Percentiles rank a stretch among this genome's conserved stretches.
These are phyloP conservation scores for Drosophila murphyi DNA, from an alignment of 1,140 invertebrate species.

Conservation along the genomic window DNA sequence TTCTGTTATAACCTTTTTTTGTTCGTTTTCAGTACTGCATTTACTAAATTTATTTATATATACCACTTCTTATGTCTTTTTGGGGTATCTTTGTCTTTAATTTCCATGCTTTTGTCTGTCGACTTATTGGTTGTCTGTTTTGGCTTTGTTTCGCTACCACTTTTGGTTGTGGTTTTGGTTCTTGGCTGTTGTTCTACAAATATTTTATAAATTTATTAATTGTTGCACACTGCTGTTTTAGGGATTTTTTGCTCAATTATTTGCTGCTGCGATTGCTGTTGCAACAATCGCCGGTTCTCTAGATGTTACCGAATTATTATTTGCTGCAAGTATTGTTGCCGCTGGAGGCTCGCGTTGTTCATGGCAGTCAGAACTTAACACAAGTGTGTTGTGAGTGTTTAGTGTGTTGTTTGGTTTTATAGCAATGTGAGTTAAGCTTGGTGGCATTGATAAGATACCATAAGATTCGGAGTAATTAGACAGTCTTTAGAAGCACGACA, in stretches of 20 bases:
- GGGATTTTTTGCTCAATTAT: background rate
- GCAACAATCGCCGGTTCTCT: too few species aligned
- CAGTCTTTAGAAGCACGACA: constrained; percentile 22
- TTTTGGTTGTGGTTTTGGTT: background rate
- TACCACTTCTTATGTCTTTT: constrained; percentile 6
- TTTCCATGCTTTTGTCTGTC: background rate
- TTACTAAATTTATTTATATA: background rate
- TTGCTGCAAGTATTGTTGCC: background rate
- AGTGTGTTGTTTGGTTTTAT: constrained; percentile 28
- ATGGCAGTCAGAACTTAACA: too few species aligned
- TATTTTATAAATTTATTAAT: background rate
- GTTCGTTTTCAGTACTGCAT: background rate
- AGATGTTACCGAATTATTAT: too few species aligned
- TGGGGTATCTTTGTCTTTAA: background rate
- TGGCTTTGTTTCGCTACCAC: background rate
- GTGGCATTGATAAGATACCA: constrained; percentile 43
- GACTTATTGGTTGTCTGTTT: background rate
- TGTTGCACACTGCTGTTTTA: background rate
- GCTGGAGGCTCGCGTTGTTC: background rate
- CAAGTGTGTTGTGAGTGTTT: background rate
- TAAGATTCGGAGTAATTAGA: constrained; percentile 55
- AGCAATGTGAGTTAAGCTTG: background rate
- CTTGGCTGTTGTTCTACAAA: background rate
- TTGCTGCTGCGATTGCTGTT: background rate
- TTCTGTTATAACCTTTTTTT: background rate